Conservation (phyloP, 1,140 invertebrate genomes). For the Acromyrmex heyeri region DNA sequence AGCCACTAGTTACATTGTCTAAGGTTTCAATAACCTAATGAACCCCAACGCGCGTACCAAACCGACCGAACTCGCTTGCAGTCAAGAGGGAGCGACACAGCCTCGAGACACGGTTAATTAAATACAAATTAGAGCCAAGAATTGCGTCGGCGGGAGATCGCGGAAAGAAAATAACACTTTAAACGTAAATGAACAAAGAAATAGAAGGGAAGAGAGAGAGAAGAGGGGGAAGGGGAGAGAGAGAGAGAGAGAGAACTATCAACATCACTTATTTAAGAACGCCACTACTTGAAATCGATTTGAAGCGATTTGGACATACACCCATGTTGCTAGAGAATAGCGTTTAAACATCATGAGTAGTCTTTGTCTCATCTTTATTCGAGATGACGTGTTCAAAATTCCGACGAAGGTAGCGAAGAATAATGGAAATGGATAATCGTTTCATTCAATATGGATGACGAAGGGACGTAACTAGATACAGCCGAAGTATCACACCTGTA, state of each 20-base stretch:
- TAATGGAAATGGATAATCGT: neutral
- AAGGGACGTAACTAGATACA: slow-evolving; percentile 1
- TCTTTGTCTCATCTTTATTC: neutral
- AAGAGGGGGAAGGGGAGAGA: no score
- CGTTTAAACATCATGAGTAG: neutral
- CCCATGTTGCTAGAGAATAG: neutral
- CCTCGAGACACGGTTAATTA: slow-evolving; percentile 74
- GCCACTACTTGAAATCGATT: neutral
- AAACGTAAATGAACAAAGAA: neutral
- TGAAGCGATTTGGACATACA: neutral
- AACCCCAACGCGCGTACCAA: slow-evolving; percentile 75
- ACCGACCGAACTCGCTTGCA: slow-evolving; percentile 68
- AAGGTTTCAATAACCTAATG: slow-evolving; percentile 85
- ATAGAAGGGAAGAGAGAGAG: neutral
- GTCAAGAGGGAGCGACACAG: slow-evolving; percentile 54
- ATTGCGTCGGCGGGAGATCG: slow-evolving; percentile 55
- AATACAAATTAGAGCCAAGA: slow-evolving; percentile 77
- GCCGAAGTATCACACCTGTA: slow-evolving; percentile 9
- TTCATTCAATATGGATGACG: neutral
- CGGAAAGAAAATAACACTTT: slow-evolving; percentile 26
- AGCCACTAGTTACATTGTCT: slow-evolving; percentile 81
- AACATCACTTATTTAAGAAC: slow-evolving; percentile 14
- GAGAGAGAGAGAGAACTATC: neutral
- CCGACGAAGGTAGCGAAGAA: neutral
- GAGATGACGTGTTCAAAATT: neutral